Base-by-base conservation (phyloP, 2,113 vertebrate genomes). In the Oncorhynchus keta region DNA sequence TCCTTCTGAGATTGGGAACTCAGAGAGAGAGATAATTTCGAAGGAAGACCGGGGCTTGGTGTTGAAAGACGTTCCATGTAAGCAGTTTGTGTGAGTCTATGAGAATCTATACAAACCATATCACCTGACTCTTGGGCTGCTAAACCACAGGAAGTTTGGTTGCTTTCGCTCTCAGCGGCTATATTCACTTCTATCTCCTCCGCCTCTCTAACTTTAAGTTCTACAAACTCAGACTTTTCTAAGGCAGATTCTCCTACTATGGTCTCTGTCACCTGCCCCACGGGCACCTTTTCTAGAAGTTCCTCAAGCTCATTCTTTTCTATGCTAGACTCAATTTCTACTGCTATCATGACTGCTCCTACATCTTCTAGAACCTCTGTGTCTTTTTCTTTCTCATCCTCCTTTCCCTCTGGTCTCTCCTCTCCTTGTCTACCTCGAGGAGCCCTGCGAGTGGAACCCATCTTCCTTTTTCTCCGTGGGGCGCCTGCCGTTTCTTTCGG, bases 371-470 rank as follows among this genome's bases (percentile, higher is more conserved):
- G 8, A 11, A 70, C n/a, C 45, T 70, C 68, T 48, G 35, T 6
- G 4, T 32, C 5, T 70, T 32, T 11, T 70, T n/a, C n/a, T 9
- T 24, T 20, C 35, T 24, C 84, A 2, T 62, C 59, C 8, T 24
- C n/a, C 59, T 62, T 11, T 76, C 32, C 0, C 2, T n/a, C 35
- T 62, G 45, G 24, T 20, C 68, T 24, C 8, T 67, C 67, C 55
- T 71, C 70, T 20, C 48, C 32, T 14, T 48, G 26, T 4, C 51
- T 78, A 1, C 48, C 62, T 26, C 82, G 62, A 28, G 59, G 75
- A 59, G 1, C 57, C 71, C 49, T 83, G 55, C 85, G 87, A 76
- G 85, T 85, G 3, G 91, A 92, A 11, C 83, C 90, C 79, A 91
- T 78, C 70, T 86, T 90, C 30, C 32, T 75, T 20, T 70, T 75